Conservation (phyloP, 2,113 vertebrate species). For the Caracal caracal region DNA sequence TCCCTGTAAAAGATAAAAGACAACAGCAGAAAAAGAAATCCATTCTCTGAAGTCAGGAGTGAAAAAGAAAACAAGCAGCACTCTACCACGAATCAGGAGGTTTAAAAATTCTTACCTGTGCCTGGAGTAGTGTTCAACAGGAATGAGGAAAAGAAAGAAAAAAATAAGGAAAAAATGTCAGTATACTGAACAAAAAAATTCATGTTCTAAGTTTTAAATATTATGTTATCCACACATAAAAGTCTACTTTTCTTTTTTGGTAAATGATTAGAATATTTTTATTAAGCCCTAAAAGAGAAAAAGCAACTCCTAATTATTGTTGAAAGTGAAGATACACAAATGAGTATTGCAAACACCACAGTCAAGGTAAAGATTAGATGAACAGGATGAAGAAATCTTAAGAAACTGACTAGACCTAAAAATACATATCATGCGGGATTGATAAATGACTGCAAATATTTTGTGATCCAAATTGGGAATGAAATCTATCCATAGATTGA, state of each 20-base stretch:
- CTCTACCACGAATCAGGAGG: background rate
- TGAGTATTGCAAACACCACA: background rate
- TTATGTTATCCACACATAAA: background rate
- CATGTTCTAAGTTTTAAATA: background rate
- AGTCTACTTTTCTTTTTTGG: background rate
- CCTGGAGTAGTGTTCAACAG: slow-evolving; percentile 77
- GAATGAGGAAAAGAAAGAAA: slow-evolving; percentile 40
- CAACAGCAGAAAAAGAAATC: background rate
- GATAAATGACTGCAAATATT: background rate
- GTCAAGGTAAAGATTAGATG: background rate
- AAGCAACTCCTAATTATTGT: background rate
- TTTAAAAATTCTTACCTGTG: slow-evolving; percentile 85
- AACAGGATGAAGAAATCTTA: background rate
- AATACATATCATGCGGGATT: background rate
- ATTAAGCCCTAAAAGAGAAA: background rate
- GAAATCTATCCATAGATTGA: background rate
- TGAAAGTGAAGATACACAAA: background rate
- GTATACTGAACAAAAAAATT: background rate
- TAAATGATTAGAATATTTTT: background rate
- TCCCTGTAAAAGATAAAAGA: background rate
- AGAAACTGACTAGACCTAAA: background rate
- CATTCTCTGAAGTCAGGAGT: background rate
- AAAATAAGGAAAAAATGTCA: slow-evolving; percentile 22
- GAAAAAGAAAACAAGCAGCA: background rate
- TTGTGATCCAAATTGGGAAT: background rate